Conservation (phyloP, 2,797 vertebrate species). For the Vipera ursinii region DNA sequence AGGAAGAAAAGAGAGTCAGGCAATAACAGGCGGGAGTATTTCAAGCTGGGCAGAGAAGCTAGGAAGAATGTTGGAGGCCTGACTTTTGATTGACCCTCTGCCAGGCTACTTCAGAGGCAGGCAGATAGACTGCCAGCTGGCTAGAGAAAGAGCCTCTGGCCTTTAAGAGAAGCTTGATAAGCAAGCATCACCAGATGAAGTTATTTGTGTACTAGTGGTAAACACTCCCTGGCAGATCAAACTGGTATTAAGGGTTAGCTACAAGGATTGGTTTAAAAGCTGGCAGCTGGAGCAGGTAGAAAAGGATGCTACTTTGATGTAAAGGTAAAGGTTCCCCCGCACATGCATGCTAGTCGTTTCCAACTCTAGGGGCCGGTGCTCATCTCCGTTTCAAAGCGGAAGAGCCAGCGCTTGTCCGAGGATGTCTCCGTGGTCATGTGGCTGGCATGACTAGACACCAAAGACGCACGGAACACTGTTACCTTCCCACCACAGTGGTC, state of each 20-base stretch:
- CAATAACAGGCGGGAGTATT: neutral
- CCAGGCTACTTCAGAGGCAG: neutral
- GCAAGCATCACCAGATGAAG: constrained; percentile 1
- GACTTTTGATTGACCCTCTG: neutral
- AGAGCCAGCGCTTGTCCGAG: too few species aligned
- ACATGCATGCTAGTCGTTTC: too few species aligned
- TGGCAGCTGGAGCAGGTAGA: neutral
- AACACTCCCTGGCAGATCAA: neutral
- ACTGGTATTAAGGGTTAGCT: neutral
- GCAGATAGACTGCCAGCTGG: neutral
- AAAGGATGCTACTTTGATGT: neutral
- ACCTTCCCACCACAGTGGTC: too few species aligned
- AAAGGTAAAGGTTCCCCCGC: too few species aligned
- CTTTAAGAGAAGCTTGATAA: neutral
- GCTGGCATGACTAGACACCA: too few species aligned
- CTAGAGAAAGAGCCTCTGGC: neutral
- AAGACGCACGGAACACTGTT: too few species aligned
- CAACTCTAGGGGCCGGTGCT: too few species aligned
- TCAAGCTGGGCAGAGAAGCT: neutral
- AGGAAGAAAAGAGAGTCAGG: neutral
- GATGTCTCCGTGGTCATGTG: too few species aligned
- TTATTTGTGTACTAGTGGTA: neutral
- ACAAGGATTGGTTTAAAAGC: neutral
- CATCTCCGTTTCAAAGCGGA: too few species aligned
- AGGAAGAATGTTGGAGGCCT: neutral